Evolutionary conservation across 2,113 vertebrate species (phyloP).

Genomic region (Tauraco erythrolophus): DNA sequence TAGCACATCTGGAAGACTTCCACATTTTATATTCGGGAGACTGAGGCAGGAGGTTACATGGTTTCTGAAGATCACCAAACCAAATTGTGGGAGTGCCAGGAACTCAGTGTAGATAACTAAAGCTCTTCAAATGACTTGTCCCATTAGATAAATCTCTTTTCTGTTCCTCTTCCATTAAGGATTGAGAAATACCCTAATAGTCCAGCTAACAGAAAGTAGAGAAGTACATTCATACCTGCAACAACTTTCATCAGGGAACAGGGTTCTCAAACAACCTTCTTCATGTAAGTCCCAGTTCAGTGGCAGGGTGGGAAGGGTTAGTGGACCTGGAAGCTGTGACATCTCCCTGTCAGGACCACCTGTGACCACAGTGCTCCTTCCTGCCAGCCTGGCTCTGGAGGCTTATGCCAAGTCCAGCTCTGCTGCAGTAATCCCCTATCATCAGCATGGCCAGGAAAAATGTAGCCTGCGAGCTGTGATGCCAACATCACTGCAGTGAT

Average conservation of each 20-base stretch:
- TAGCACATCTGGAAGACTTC: neutral
- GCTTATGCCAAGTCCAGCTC: neutral
- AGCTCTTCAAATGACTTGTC: neutral
- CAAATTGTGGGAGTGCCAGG: neutral
- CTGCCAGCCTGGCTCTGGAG: neutral
- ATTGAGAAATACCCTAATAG: neutral
- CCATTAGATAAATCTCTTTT: neutral
- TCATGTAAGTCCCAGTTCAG: neutral
- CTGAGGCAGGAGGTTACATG: neutral
- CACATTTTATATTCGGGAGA: neutral
- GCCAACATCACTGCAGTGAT: neutral
- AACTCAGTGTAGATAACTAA: neutral
- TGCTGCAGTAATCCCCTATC: neutral
- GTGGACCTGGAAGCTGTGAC: neutral
- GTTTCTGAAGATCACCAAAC: neutral
- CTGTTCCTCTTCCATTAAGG: neutral
- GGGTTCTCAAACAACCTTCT: neutral
- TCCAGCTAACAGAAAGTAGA: neutral
- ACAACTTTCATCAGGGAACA: neutral
- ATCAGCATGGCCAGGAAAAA: conserved; percentile 6
- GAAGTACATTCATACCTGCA: neutral
- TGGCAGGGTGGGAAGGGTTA: neutral
- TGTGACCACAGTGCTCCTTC: neutral
- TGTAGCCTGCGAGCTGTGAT: neutral
- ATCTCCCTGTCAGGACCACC: neutral